A percentile compares a stretch with the other conserved stretches of the same genome.
These are phyloP conservation scores for Drosophila incognita DNA, from an alignment of 2,888 invertebrate genomes.

Conservation along the genomic window DNA sequence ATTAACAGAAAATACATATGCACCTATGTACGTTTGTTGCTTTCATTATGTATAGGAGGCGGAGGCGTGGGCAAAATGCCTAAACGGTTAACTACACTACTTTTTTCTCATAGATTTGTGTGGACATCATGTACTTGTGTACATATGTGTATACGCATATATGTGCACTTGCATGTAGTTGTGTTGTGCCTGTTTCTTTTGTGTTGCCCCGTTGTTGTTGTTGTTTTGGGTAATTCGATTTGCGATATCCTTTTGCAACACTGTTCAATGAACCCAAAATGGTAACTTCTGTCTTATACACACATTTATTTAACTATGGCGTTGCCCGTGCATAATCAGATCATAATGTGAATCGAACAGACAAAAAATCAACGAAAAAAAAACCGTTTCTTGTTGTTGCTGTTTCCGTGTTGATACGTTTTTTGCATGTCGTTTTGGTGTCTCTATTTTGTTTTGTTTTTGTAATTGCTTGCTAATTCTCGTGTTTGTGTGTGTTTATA, in stretches of 20 bases:
- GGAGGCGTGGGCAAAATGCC: constrained; percentile 36
- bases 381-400: constrained; percentile 3
- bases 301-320: constrained; percentile 10
- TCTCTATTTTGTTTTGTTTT: constrained; percentile 40
- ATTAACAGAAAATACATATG: constrained; percentile 74
- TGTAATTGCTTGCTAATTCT: constrained; percentile 61
- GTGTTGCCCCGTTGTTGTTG: constrained; percentile 9
- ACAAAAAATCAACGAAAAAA: background rate
- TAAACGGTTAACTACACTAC: constrained; percentile 30
- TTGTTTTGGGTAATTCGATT: constrained; percentile 13
- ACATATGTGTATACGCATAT: background rate
- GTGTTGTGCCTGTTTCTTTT: constrained; percentile 5
- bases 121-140: background rate
- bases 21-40: constrained; percentile 50
- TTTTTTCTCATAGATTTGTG: constrained; percentile 20
- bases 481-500: constrained; percentile 12
- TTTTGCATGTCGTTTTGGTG: constrained; percentile 51
- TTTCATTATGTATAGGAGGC: constrained; percentile 19
- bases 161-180: background rate
- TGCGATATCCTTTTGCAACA: constrained; percentile 7
- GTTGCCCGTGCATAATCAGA: constrained; percentile 10
- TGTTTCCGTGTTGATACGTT: constrained; percentile 36
- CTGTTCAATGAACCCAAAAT: constrained; percentile 10
- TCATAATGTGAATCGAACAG: constrained; percentile 16
- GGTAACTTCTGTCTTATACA: constrained; percentile 1